Conservation (phyloP, 2,888 invertebrate genomes). For the Trichopoda pennipes region DNA sequence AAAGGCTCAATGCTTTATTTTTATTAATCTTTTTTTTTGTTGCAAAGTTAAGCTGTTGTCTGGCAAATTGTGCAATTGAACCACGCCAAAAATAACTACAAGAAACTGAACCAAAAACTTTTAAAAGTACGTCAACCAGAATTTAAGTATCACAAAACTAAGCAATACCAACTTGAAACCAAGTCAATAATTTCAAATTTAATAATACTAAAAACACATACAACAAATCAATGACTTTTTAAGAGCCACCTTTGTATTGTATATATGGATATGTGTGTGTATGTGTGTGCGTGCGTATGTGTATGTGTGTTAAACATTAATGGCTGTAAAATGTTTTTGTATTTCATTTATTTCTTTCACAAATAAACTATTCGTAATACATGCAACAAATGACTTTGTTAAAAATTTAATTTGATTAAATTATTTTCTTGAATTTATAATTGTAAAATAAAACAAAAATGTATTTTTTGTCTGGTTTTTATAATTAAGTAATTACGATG, state of each 20-base stretch:
- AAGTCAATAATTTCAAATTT: slow-evolving; percentile 59
- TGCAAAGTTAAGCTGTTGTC: slow-evolving; percentile 38
- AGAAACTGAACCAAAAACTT: slow-evolving; percentile 45
- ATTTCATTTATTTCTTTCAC: slow-evolving; percentile 3
- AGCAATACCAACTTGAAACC: slow-evolving; percentile 46
- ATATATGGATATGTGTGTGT: too few relatives aligned
- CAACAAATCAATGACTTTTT: neutral
- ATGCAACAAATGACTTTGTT: slow-evolving; percentile 18
- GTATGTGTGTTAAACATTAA: neutral
- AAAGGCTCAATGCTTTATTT: slow-evolving; percentile 31
- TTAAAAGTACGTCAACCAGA: slow-evolving; percentile 54
- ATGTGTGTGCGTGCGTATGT: too few relatives aligned
- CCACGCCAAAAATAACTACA: slow-evolving; percentile 64
- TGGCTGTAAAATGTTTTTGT: neutral
- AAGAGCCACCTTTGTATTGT: too few relatives aligned
- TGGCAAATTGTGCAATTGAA: slow-evolving; percentile 68
- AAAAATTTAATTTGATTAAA: slow-evolving; percentile 3
- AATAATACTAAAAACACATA: slow-evolving; percentile 30
- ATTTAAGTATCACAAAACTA: slow-evolving; percentile 46
- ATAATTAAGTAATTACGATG: slow-evolving; percentile 36
- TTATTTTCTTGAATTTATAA: slow-evolving; percentile 13
- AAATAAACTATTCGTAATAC: neutral
- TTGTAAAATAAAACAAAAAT: neutral
- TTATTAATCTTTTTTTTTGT: neutral
- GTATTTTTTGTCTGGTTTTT: slow-evolving; percentile 11